A percentile compares a stretch with the other conserved stretches of the same genome.
These are phyloP conservation scores for Plutomurus gul DNA, from an alignment of 1,140 invertebrate species.

Conservation along the genomic window DNA sequence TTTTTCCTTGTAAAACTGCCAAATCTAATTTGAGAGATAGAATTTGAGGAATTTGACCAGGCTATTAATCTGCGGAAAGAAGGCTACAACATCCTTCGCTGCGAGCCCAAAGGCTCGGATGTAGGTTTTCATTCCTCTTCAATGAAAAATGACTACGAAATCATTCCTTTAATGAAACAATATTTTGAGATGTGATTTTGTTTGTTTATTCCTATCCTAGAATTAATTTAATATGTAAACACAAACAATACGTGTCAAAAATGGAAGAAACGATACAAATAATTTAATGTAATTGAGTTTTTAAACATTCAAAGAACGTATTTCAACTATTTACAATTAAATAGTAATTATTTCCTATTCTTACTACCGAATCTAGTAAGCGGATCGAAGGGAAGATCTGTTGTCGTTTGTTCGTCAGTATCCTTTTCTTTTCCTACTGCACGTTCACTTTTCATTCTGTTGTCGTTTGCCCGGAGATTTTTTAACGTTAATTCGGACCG, in stretches of 20 bases:
- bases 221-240: background rate
- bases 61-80: background rate
- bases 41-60: background rate
- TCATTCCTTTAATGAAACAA: background rate
- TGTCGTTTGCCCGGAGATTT: background rate
- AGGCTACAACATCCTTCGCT: background rate
- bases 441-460: background rate
- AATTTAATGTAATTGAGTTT: background rate
- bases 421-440: background rate
- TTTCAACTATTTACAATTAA: background rate
- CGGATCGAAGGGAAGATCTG: background rate
- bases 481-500: conserved; percentile 45
- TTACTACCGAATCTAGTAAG: background rate
- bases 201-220: background rate
- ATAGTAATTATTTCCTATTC: background rate
- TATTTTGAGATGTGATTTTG: background rate
- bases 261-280: too few relatives aligned
- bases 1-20: too few relatives aligned
- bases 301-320: background rate
- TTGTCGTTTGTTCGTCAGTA: background rate
- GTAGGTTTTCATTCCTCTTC: background rate
- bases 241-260: background rate
- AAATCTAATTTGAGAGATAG: too few relatives aligned
- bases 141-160: background rate
- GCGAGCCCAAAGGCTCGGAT: background rate